Evolutionary conservation across 2,113 vertebrate species (phyloP), one percentile per base, ranked within the genome.

Genomic region (Xiphophorus hellerii): DNA sequence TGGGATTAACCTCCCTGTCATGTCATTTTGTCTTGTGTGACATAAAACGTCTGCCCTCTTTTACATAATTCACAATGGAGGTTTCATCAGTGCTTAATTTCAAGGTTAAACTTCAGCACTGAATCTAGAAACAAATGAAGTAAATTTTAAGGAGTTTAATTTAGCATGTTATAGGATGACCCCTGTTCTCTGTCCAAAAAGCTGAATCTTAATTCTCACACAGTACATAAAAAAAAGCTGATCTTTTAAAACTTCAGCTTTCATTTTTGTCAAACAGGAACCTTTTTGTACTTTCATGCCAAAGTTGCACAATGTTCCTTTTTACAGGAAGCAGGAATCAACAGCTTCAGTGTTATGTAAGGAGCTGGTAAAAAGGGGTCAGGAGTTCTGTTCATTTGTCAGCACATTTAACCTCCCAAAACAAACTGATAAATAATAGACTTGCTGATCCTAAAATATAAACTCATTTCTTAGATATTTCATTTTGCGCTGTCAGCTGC

Each of bases 1-100:
- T 89, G 25, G 58, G 86, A 87, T 78, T 91, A 37, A 48, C 83
- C 82, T 84, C 54, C 2, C 12, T 5, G 67, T 27, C 14, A 67
- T 51, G 39, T 72, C 28, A 66, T 22, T 72, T 70, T 22, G 31
- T 33, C 17, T 17, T 31, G 25, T 28, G 10, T 30, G 44, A 29
- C 7, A 8, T 35, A 54, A 76, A 71, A 64, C 0, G 0, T 54
- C 54, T 71, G 48, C 22, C 44, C 61, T 69, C 51, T 64, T 69
- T 75, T 31, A 77, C 27, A 42, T 60, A n/a, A 67, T 17, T 69
- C 14, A 48, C 64, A 39, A 71, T 25, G 42, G 3, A 9, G 12
- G 65, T n/a, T n/a, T 75, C 17, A 20, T 22, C 42, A 7, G 3
- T 25, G 51, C 28, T 74, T 74, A 39, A 3, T 39, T 42, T 66